Base-by-base conservation (phyloP, 1,140 invertebrate genomes). In the Phenacoccus solenopsis region DNA sequence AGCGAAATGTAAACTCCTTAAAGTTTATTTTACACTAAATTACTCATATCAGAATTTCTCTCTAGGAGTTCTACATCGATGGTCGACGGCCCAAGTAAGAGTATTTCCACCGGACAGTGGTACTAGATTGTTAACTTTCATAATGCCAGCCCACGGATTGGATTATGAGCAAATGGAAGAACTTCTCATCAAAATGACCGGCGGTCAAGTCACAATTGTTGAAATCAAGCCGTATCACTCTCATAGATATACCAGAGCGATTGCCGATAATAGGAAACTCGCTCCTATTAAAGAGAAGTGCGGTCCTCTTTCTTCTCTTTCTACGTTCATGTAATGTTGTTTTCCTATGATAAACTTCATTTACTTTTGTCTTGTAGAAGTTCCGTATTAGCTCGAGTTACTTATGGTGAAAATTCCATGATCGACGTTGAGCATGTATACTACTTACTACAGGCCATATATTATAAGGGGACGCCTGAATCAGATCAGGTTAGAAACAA, bases 81-180 rank as follows among this genome's bases (percentile, higher is more conserved):
- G 80, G 69, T 85, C 84, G 4, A 84, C 83, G 9, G 85, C 86
- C 12, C 80, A 82, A 71, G 85, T 88, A 70, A 81, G 86, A 76
- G 79, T 89, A 75, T 86, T 86, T 81, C 84, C 88, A 69, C 83
- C 87, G 69, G 84, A 86, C 74, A 83, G 82, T 74, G 81, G 85
- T 74, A 84, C 86, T 59, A 81, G 88, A 67, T 87, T 85, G 25
- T 87, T 93, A 77, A 84, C 85, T 12, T 93, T 93, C 77, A 86
- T 92, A 68, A 84, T 93, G 49, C 87, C 88, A 2, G 69, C 72
- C 12, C 30, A 69, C 13, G 85, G 88, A 78, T 86, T 86, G 9
- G 85, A 92, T 76, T 84, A 86, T 73, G 78, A 80, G 71, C 85
- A 87, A 73, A 84, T 89, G 27, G 85, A 90, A 77, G 84, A 87